phyloP scores from a whole-genome alignment of 2,888 invertebrate genomes.

The Nymphalis urticae region DNA sequence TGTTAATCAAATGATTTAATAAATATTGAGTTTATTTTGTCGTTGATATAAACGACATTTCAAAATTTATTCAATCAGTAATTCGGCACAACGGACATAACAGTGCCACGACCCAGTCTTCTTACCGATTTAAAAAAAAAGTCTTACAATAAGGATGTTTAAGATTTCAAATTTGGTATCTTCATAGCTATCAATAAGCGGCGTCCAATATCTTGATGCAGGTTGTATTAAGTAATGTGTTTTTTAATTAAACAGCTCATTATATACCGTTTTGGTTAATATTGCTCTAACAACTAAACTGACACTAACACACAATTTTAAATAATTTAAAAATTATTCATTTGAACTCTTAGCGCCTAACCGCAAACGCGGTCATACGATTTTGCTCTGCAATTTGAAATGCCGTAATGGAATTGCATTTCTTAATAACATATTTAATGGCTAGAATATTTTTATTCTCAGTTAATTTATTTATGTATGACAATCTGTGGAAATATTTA shows the following conservation, averaged over 20 bases:
- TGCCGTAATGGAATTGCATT: slow-evolving; percentile 35
- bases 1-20: too few relatives aligned
- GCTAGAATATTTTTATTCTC: slow-evolving; percentile 14
- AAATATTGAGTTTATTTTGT: too few relatives aligned
- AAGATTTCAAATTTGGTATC: too few relatives aligned
- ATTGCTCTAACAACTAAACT: slow-evolving; percentile 20
- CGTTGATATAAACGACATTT: too few relatives aligned
- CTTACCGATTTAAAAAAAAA: too few relatives aligned
- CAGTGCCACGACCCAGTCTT: too few relatives aligned
- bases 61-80: too few relatives aligned
- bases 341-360: slow-evolving; percentile 35
- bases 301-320: slow-evolving; percentile 34
- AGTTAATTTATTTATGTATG: too few relatives aligned
- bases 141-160: too few relatives aligned
- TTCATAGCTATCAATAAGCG: background rate
- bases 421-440: slow-evolving; percentile 25
- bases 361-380: slow-evolving; percentile 39
- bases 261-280: slow-evolving; percentile 19
- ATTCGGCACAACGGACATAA: too few relatives aligned
- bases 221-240: slow-evolving; percentile 9
- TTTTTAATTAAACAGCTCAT: slow-evolving; percentile 24
- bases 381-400: slow-evolving; percentile 37
- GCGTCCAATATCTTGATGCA: slow-evolving; percentile 2
- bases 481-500: too few relatives aligned
- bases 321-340: slow-evolving; percentile 40